phyloP scores from a whole-genome alignment of 35 echinoderm and acorn worm genomes.

The Apostichopus californicus region DNA sequence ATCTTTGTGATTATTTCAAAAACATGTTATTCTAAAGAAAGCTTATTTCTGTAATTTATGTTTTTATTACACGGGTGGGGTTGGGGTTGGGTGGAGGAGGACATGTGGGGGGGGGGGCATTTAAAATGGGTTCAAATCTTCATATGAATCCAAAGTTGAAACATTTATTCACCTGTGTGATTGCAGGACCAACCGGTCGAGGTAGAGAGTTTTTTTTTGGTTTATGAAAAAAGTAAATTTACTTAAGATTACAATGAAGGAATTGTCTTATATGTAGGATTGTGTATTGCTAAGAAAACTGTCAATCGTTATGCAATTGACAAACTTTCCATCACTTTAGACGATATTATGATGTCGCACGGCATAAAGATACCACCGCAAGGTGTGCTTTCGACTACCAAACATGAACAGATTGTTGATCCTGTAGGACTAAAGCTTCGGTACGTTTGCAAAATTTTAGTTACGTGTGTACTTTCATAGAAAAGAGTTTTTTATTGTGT shows the following conservation, averaged over 20 bases:
- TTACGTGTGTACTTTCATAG: no score
- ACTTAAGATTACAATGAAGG: slow-evolving; percentile 39
- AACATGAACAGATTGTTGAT: no score
- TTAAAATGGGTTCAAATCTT: neutral
- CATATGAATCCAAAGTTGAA: slow-evolving; percentile 50
- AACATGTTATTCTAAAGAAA: no score
- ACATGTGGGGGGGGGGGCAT: neutral
- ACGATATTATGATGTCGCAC: neutral
- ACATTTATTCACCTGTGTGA: slow-evolving; percentile 46
- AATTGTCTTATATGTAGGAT: neutral
- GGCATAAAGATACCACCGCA: no score
- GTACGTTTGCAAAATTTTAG: no score
- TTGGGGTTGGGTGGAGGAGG: no score
- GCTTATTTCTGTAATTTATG: no score
- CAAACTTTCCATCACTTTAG: neutral
- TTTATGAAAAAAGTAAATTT: neutral
- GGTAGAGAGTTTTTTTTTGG: neutral
- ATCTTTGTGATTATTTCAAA: no score
- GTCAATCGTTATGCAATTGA: neutral
- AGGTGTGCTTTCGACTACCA: no score
- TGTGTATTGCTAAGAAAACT: slow-evolving; percentile 9
- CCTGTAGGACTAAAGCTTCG: no score
- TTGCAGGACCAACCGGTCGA: slow-evolving; percentile 47
- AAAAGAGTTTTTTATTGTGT: no score
- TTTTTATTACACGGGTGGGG: no score